Conservation (phyloP, 2,113 vertebrate species). For the Apeltes quadracus region DNA sequence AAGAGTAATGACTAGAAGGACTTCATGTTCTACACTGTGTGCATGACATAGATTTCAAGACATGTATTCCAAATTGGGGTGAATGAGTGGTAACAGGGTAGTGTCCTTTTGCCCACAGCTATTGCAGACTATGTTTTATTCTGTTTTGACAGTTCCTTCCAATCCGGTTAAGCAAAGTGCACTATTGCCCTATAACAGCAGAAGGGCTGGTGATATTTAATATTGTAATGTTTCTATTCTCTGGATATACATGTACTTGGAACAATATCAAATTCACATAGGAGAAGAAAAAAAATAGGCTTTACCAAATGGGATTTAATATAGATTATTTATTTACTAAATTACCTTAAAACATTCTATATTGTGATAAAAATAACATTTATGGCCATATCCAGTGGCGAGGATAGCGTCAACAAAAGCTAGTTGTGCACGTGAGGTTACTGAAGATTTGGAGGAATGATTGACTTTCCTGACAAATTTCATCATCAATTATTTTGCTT, state of each 20-base stretch:
- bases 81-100: not conserved
- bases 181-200: not conserved
- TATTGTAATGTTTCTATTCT: not conserved
- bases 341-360: not conserved
- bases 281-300: too few species aligned
- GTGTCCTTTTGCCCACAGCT: not conserved
- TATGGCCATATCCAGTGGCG: not conserved
- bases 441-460: slow-evolving; percentile 17
- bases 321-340: too few species aligned
- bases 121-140: not conserved
- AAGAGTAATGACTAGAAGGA: slow-evolving; percentile 44
- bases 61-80: not conserved
- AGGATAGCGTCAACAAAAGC: not conserved
- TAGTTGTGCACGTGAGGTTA: not conserved
- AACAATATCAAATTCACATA: too few species aligned
- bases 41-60: not conserved
- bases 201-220: not conserved
- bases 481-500: slow-evolving; percentile 32
- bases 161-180: too few species aligned
- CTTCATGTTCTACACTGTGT: not conserved
- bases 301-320: too few species aligned
- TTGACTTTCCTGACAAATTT: not conserved
- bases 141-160: not conserved
- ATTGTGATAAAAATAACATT: not conserved
- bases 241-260: too few species aligned